These are phyloP conservation scores for Reinhardtius hippoglossoides DNA, from an alignment of 2,113 vertebrate species.

Conservation along the genomic window DNA sequence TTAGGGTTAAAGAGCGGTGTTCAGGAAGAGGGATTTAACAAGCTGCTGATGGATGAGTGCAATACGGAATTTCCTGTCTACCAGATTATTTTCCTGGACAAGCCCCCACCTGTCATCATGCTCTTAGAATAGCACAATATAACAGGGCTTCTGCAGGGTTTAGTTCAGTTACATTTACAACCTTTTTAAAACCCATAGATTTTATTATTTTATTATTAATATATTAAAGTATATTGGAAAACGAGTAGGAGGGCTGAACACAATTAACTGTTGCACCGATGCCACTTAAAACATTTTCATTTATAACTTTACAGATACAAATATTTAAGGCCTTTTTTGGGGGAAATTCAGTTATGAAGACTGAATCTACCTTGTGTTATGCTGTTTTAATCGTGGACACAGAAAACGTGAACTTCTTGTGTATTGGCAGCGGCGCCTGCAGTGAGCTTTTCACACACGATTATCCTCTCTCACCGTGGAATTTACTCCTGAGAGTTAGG, in stretches of 20 bases:
- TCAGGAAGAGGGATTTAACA: not conserved
- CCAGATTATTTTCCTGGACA: not conserved
- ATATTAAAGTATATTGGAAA: too few species aligned
- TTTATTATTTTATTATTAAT: too few species aligned
- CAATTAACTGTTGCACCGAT: too few species aligned
- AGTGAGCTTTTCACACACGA: constrained; percentile 28
- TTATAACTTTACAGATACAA: too few species aligned
- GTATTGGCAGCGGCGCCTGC: not conserved
- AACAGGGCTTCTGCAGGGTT: not conserved
- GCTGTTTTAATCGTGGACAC: not conserved
- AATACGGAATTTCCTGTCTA: not conserved
- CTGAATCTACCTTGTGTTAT: not conserved
- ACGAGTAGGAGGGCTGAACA: too few species aligned
- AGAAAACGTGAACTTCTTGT: constrained; percentile 1
- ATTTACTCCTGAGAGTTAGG: constrained; percentile 39
- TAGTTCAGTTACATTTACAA: not conserved
- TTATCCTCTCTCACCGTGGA: constrained; percentile 43
- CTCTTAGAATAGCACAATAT: not conserved
- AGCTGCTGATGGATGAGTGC: not conserved
- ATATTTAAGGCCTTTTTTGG: too few species aligned
- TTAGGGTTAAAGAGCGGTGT: not conserved
- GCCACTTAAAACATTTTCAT: too few species aligned
- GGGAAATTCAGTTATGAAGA: not conserved
- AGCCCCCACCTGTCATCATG: not conserved
- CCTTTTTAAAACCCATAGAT: too few species aligned